phyloP scores from a whole-genome alignment of 2,888 invertebrate genomes.

The Nematopogon swammerdamellus region DNA sequence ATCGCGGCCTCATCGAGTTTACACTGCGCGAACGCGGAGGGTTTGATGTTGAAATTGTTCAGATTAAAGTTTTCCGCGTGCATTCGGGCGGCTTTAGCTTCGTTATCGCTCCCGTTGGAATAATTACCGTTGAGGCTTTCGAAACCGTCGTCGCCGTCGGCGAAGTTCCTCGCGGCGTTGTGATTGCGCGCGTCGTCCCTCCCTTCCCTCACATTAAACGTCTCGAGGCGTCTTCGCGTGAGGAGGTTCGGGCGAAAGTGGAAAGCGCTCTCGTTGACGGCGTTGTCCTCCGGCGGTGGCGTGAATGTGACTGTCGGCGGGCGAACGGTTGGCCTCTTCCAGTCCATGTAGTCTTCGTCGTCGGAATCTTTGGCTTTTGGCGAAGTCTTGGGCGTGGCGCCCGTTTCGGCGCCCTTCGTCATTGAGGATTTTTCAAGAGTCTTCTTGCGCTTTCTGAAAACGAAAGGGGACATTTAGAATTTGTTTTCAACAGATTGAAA shows the following conservation, averaged over 20 bases:
- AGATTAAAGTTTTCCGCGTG: no score
- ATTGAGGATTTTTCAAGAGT: no score
- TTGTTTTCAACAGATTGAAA: no score
- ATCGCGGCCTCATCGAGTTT: no score
- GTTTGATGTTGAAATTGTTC: no score
- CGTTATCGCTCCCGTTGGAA: slow-evolving; percentile 62
- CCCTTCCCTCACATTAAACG: slow-evolving; percentile 35
- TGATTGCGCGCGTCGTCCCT: slow-evolving; percentile 23
- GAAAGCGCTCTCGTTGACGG: slow-evolving; percentile 23
- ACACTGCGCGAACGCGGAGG: no score
- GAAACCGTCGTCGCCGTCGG: slow-evolving; percentile 76
- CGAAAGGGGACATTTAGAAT: not conserved
- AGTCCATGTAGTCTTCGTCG: slow-evolving; percentile 47
- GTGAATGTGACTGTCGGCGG: slow-evolving; percentile 45
- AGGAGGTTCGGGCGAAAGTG: slow-evolving; percentile 33
- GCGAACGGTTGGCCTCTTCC: slow-evolving; percentile 38
- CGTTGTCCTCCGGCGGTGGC: slow-evolving; percentile 36
- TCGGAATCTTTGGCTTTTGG: slow-evolving; percentile 46
- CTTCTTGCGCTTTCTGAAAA: slow-evolving; percentile 37
- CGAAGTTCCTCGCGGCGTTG: slow-evolving; percentile 23
- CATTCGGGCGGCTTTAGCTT: slow-evolving; percentile 9
- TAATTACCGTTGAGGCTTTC: slow-evolving; percentile 83
- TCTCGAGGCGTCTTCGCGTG: slow-evolving; percentile 45
- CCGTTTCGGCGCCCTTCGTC: no score
- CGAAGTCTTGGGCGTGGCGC: slow-evolving; percentile 14